phyloP scores from a whole-genome alignment of 2,888 invertebrate genomes.

The Caenorhabditis sp. region DNA sequence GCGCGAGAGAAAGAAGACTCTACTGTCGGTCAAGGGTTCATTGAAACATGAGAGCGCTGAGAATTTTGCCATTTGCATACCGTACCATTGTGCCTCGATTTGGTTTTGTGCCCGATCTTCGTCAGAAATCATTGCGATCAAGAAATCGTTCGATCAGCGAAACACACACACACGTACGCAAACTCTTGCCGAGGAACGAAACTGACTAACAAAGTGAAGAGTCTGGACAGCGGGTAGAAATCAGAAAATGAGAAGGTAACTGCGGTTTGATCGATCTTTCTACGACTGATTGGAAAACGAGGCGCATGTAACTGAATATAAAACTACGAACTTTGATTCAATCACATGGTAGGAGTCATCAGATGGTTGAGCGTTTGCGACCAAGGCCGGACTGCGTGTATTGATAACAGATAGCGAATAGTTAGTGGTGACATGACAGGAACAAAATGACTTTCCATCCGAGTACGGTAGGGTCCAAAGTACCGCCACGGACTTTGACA shows the following conservation, averaged over 20 bases:
- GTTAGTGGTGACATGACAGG: background rate
- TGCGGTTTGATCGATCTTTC: background rate
- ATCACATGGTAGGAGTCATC: constrained; percentile 49
- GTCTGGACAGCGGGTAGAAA: no score
- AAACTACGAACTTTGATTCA: constrained; percentile 45
- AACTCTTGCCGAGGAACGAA: no score
- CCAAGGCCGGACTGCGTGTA: constrained; percentile 13
- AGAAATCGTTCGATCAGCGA: no score
- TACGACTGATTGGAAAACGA: background rate
- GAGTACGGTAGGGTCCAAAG: constrained; percentile 25
- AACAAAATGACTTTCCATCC: no score
- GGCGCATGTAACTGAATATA: background rate
- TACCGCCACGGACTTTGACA: constrained; percentile 35
- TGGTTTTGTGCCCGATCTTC: no score
- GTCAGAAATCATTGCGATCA: no score
- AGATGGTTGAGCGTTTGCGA: constrained; percentile 20
- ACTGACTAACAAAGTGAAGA: no score
- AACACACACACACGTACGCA: no score
- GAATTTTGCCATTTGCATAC: background rate
- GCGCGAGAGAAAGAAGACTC: constrained; percentile 1
- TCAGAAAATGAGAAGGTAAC: no score
- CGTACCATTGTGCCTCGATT: background rate
- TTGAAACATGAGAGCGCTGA: constrained; percentile 14
- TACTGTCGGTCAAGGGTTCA: constrained; percentile 6
- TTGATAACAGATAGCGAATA: background rate